These are phyloP conservation scores for Ailurus styani DNA, from an alignment of 2,113 vertebrate species.

Conservation along the genomic window DNA sequence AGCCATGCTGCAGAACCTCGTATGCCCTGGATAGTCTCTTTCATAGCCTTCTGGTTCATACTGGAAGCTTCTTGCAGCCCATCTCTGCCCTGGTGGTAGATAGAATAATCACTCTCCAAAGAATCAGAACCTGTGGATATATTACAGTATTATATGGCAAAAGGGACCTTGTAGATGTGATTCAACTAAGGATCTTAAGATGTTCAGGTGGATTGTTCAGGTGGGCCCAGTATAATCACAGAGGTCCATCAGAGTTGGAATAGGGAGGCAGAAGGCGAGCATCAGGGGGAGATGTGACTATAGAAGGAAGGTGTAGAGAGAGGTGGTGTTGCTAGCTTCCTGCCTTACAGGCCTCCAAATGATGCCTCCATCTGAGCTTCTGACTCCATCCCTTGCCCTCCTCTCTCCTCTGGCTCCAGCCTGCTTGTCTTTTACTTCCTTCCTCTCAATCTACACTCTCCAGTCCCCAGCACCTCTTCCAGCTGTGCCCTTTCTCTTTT, in stretches of 20 bases:
- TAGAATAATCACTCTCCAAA: background rate
- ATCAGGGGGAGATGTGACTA: background rate
- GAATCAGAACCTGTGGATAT: background rate
- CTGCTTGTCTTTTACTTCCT: background rate
- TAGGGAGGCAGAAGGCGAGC: no score
- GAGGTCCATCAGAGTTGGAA: background rate
- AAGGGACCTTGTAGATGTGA: background rate
- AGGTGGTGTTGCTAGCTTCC: background rate
- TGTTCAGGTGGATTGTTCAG: background rate
- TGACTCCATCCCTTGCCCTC: background rate
- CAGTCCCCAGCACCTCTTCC: background rate
- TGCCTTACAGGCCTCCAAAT: background rate
- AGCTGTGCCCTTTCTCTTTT: background rate
- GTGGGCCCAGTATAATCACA: background rate
- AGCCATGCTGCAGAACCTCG: background rate
- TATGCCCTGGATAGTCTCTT: background rate
- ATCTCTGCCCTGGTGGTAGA: background rate
- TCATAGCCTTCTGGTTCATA: background rate
- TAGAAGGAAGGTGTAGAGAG: background rate
- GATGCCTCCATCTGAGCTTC: background rate
- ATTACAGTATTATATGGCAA: background rate
- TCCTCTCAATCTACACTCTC: background rate
- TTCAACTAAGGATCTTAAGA: background rate
- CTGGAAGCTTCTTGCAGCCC: background rate
- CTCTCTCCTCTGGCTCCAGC: background rate